Evolutionary conservation across 2,888 invertebrate species (phyloP).

Genomic region (Volucella inanis): DNA sequence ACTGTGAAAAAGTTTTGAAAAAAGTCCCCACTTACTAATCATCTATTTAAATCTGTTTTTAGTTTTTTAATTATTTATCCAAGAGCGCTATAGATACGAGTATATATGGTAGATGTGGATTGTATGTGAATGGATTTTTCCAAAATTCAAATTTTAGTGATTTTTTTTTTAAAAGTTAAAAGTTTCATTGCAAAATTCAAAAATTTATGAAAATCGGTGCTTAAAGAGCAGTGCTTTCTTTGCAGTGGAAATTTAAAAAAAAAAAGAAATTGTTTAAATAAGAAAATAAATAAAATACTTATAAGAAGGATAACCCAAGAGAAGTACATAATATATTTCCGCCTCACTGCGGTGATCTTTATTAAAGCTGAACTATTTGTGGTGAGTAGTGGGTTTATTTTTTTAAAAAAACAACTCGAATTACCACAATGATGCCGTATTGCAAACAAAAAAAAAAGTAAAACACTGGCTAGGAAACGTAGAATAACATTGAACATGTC

Average conservation of each 20-base stretch:
- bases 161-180: background rate
- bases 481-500: slow-evolving; percentile 64
- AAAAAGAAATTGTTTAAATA: slow-evolving; percentile 1
- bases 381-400: slow-evolving; percentile 51
- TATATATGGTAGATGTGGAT: background rate
- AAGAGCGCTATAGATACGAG: no score
- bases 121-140: background rate
- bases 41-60: slow-evolving; percentile 23
- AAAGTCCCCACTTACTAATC: background rate
- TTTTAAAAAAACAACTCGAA: slow-evolving; percentile 41
- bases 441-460: slow-evolving; percentile 46
- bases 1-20: background rate
- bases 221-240: background rate
- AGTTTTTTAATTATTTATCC: background rate
- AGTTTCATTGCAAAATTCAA: background rate
- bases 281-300: slow-evolving; percentile 18
- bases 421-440: slow-evolving; percentile 70
- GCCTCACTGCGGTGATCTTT: slow-evolving; percentile 52
- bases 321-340: slow-evolving; percentile 28
- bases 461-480: slow-evolving; percentile 15
- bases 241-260: background rate
- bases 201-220: slow-evolving; percentile 7
- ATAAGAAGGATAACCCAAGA: slow-evolving; percentile 59
- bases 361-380: slow-evolving; percentile 52
- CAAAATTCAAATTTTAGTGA: background rate